Conservation (phyloP, 2,888 invertebrate species). For the Yponomeuta malinellus region DNA sequence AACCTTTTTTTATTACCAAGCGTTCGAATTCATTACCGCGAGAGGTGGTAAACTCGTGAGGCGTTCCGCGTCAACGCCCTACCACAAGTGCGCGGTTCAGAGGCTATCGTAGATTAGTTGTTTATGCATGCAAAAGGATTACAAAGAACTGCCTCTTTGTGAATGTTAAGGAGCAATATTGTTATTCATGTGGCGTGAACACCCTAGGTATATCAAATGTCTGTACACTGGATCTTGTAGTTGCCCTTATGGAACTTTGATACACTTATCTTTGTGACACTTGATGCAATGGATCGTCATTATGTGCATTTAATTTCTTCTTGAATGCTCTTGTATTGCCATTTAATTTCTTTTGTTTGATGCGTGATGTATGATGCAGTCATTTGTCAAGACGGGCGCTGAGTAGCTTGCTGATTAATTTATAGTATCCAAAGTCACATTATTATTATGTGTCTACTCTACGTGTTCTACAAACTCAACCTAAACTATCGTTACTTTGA, state of each 20-base stretch:
- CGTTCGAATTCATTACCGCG: background rate
- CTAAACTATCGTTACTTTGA: background rate
- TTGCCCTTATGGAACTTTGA: background rate
- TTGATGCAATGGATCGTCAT: background rate
- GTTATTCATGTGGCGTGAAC: background rate
- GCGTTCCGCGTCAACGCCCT: background rate
- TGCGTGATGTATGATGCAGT: background rate
- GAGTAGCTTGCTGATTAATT: background rate
- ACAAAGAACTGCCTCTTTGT: background rate
- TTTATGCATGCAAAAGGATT: background rate
- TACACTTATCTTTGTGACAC: background rate
- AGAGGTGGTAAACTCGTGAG: background rate
- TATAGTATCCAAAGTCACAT: background rate
- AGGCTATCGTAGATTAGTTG: background rate
- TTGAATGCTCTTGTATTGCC: background rate
- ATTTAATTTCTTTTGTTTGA: background rate
- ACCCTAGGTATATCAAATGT: background rate
- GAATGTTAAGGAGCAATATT: background rate
- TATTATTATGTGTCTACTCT: background rate
- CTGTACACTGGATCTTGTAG: no score
- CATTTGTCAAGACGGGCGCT: background rate
- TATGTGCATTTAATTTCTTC: background rate
- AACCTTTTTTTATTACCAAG: background rate
- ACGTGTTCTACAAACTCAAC: background rate
- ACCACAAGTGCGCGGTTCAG: background rate